These are phyloP conservation scores for Apodemia mormo DNA, from an alignment of 2,888 invertebrate genomes.

Conservation along the genomic window DNA sequence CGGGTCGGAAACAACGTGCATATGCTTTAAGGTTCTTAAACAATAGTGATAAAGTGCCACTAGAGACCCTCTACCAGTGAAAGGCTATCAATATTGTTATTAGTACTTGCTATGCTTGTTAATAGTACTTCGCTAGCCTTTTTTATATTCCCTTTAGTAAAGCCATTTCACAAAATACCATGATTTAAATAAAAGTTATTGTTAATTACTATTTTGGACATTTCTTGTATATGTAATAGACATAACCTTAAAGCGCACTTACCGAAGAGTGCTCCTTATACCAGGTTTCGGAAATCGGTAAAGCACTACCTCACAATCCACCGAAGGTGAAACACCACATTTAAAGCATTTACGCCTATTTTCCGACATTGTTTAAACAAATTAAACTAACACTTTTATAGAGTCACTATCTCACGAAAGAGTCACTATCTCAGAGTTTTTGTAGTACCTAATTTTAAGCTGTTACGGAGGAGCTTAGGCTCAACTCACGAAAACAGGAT, in stretches of 20 bases:
- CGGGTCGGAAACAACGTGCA: too few relatives aligned
- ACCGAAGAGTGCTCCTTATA: background rate
- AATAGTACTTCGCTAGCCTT: background rate
- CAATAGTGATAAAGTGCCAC: too few relatives aligned
- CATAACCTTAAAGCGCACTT: background rate
- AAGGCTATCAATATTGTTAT: too few relatives aligned
- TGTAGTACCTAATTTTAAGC: background rate
- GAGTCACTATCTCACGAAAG: background rate
- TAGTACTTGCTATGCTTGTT: too few relatives aligned
- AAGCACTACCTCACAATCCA: background rate
- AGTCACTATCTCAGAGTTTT: background rate
- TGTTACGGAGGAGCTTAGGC: background rate
- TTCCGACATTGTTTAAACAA: background rate
- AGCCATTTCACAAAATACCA: too few relatives aligned
- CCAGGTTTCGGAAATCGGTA: slow-evolving; percentile 8
- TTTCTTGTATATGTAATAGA: background rate
- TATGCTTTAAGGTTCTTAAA: too few relatives aligned
- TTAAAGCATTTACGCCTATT: background rate
- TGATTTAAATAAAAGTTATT: background rate
- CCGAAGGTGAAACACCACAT: background rate
- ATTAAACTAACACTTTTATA: background rate
- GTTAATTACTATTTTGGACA: background rate
- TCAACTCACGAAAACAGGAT: background rate
- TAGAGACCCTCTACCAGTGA: too few relatives aligned
- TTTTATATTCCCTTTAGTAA: background rate